Percentiles rank a stretch among this genome's conserved stretches.
These are phyloP conservation scores for Drosophila nr. perissopoda DNA, from an alignment of 2,888 invertebrate genomes.

Conservation along the genomic window DNA sequence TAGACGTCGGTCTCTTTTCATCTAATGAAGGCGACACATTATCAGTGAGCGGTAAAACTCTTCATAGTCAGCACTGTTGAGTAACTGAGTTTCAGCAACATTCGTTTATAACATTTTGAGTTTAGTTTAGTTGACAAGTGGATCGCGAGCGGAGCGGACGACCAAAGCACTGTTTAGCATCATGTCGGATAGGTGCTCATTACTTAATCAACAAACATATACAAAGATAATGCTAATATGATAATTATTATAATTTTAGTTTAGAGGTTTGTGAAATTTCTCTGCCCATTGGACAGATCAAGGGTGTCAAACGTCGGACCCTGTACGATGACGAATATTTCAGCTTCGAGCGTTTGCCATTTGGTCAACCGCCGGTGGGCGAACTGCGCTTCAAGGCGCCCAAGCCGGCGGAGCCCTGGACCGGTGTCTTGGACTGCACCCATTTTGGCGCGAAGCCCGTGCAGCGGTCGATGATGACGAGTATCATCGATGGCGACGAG, in stretches of 20 bases:
- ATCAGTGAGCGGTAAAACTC: slow-evolving; percentile 1
- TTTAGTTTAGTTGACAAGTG: slow-evolving; percentile 50
- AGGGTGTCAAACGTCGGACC: slow-evolving; percentile 49
- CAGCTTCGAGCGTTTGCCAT: slow-evolving; percentile 80
- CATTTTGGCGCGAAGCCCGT: slow-evolving; percentile 75
- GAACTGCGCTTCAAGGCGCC: slow-evolving; percentile 83
- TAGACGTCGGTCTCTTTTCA: not conserved
- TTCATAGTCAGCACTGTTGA: slow-evolving; percentile 33
- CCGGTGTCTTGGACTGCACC: slow-evolving; percentile 83
- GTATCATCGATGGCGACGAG: slow-evolving; percentile 84
- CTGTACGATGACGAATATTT: slow-evolving; percentile 70
- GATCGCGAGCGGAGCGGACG: slow-evolving; percentile 19
- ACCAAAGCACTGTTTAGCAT: not conserved
- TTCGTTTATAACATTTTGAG: not conserved
- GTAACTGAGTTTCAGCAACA: slow-evolving; percentile 15
- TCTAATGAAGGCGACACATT: not conserved
- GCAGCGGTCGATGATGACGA: slow-evolving; percentile 74
- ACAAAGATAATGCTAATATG: not conserved
- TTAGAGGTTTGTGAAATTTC: slow-evolving; percentile 55
- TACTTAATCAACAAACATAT: not conserved
- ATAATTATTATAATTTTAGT: slow-evolving; percentile 9
- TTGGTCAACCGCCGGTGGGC: slow-evolving; percentile 78
- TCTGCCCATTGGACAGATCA: slow-evolving; percentile 63
- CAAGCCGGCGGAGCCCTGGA: slow-evolving; percentile 83
- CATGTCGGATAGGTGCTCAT: slow-evolving; percentile 56